phyloP scores from a whole-genome alignment of 2,888 invertebrate species.

The Aelia acuminata region DNA sequence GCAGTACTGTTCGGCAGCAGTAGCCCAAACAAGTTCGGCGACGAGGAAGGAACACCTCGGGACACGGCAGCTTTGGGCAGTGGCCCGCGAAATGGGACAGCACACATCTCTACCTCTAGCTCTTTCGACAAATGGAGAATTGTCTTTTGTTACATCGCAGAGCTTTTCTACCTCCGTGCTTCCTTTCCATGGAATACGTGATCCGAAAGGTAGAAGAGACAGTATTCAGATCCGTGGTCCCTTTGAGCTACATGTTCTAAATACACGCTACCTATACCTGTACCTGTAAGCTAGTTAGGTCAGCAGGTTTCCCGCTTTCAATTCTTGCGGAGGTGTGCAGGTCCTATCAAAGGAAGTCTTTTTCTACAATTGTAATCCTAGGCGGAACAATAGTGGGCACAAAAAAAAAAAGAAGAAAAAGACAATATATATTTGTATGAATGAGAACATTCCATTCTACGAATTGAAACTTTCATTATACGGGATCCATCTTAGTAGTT shows the following conservation, averaged over 20 bases:
- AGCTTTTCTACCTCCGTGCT: background rate
- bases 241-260: background rate
- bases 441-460: background rate
- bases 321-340: background rate
- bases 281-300: background rate
- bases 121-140: background rate
- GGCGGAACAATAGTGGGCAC: background rate
- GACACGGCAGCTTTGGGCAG: background rate
- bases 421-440: background rate
- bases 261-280: background rate
- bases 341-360: background rate
- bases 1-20: too few species aligned
- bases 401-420: background rate
- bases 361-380: background rate
- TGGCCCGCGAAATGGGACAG: background rate
- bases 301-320: constrained; percentile 11
- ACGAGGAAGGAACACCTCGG: constrained; percentile 5
- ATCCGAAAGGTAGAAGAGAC: background rate
- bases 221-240: background rate
- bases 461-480: too few species aligned
- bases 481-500: too few species aligned
- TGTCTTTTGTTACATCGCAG: background rate
- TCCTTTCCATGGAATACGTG: background rate
- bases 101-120: background rate
- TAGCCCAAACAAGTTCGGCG: too few species aligned